Evolutionary conservation across 1,140 invertebrate species (phyloP), one percentile per base, ranked within the genome.

Genomic region (Babylonia areolata): DNA sequence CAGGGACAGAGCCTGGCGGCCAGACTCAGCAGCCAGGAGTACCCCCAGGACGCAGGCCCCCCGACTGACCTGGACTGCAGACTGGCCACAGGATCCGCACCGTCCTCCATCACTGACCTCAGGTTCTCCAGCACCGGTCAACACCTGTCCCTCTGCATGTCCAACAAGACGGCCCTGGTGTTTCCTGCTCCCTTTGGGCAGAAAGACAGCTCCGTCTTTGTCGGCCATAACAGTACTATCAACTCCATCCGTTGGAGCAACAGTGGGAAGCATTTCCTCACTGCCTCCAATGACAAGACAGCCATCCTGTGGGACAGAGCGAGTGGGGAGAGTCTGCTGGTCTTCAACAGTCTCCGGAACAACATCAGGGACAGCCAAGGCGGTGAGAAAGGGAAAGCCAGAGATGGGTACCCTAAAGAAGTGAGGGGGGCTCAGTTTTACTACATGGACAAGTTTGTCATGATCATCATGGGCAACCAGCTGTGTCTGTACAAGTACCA

Each of bases 371-470:
- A 71, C 17, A 40, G 6, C 35, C 42, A 28, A 11, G n/a, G 23
- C 31, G 88, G 90, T 88, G n/a, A 92, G 91, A 87, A 79, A 64
- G 69, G 3, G 11, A 80, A 80, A 35, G 81, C 58, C 2, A 86
- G 81, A 58, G 35, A 84, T 20, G 64, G 79, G 2, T 94, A 93
- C 77, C 82, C 81, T 31, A 93, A 93, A 81, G 92, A 92, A 85
- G 88, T 95, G 15, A 91, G 89, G 20, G 88, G 89, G 89, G 93
- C 90, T 28, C 93, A 94, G 88, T 95, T 95, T 89, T 95, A 93
- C 86, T 95, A 94, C 85, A 91, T 95, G 90, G 94, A 95, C 86
- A 93, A 93, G 80, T 95, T 95, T 88, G 90, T 95, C 20, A 77
- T 95, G 11, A 23, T 94, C 42, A 89, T 93, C 40, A 90, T 89